Percentiles rank a stretch among this genome's conserved stretches.
phyloP scores from a whole-genome alignment of 2,113 vertebrate species.

The Nesogale talazaci region DNA sequence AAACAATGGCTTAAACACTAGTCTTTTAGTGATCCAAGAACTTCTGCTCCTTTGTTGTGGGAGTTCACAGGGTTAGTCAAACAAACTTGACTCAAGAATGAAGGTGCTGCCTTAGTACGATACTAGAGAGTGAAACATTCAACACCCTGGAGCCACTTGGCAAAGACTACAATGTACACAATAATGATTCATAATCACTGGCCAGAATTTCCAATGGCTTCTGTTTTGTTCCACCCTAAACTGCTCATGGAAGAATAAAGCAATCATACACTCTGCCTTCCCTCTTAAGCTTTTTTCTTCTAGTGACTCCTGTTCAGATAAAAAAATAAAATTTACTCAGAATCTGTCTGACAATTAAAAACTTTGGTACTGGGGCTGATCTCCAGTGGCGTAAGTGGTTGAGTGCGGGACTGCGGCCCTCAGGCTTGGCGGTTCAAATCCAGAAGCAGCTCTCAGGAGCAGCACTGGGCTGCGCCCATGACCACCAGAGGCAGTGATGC shows the following conservation, averaged over 20 bases:
- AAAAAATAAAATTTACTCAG: too few species aligned
- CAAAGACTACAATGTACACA: constrained; percentile 18
- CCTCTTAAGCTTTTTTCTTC: background rate
- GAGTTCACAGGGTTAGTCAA: constrained; percentile 19
- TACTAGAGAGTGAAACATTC: constrained; percentile 2
- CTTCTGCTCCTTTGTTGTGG: background rate
- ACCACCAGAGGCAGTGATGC: too few species aligned
- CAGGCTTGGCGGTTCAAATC: too few species aligned
- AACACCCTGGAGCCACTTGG: constrained; percentile 23
- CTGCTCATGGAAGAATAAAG: background rate
- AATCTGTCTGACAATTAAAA: too few species aligned
- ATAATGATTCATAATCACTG: background rate
- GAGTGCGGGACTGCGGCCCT: too few species aligned
- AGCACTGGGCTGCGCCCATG: too few species aligned
- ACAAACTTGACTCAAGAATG: constrained; percentile 8
- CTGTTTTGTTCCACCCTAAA: background rate
- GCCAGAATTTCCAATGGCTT: background rate
- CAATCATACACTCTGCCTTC: background rate
- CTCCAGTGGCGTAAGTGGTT: too few species aligned
- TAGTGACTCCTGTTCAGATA: too few species aligned
- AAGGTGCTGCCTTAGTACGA: background rate
- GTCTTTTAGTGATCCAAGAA: constrained; percentile 32
- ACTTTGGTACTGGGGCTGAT: too few species aligned
- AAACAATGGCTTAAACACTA: constrained; percentile 36
- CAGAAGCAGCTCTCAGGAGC: too few species aligned